Base-by-base conservation (phyloP, 1,140 invertebrate species). In the Drosophila albomicans region DNA sequence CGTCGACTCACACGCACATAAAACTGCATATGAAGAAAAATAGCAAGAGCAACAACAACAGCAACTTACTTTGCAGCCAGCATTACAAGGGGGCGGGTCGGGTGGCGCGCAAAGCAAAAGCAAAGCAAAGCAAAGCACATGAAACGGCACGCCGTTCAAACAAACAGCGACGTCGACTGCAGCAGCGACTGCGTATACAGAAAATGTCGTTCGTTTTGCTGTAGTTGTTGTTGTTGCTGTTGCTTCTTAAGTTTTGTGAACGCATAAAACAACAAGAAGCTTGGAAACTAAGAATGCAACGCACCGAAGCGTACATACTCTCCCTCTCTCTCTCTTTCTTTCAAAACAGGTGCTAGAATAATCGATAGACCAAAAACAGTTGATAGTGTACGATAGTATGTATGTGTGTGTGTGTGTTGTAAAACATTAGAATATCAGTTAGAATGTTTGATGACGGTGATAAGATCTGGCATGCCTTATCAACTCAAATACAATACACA, bases 11-110 rank as follows among this genome's bases (percentile, higher is more conserved):
- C 82, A 89, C 85, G 85, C 84, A 87, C 64, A 84, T 84, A 62
- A 81, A 86, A 87, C 75, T 84, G 80, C 85, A 89, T 89, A 84
- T 84, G 85, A 75, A 82, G 68, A 79, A 74, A 82, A 86, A 87
- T 77, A 82, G 57, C 35, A 62, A 51, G 35, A 61, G 63, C 64
- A 76, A 65, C 66, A 75, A 76, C 85, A 89, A 76, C 84, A 74
- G 67, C 81, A 87, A 62, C 63, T 48, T 51, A 51, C 20, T 15
- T 41, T n/a, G 38, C 38, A 61, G 16, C 20, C 49, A 43, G 41
- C 62, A 57, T 43, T 43, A 5, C 38, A 32, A 32, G 30, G 38
- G 38, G 38, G 41, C 8, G 32, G 20, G 43, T 25, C 4, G 43
- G 35, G 35, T 20, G 62, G 38, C 43, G 28, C n/a, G 45, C 45